phyloP scores from a whole-genome alignment of 2,797 vertebrate species.

The Arrhamphus sclerolepis region DNA sequence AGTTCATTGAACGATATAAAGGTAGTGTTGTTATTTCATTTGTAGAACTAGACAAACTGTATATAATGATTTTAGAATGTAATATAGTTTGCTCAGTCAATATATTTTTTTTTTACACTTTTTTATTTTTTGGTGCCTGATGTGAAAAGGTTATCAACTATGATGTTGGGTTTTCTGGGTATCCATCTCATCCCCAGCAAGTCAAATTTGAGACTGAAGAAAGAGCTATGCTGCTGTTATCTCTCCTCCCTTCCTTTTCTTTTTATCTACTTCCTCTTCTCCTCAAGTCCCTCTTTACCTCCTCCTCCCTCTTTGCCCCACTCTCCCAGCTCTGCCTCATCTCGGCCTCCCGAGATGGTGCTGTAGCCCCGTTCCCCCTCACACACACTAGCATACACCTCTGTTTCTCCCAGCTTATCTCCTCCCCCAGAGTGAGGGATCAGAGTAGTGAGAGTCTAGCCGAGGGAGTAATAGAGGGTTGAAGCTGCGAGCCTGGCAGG shows the following conservation, averaged over 20 bases:
- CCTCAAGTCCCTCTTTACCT: slow-evolving; percentile 43
- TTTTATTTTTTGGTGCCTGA: slow-evolving; percentile 46
- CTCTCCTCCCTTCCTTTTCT: slow-evolving; percentile 1
- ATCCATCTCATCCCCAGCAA: slow-evolving; percentile 37
- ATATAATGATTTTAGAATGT: slow-evolving; percentile 46
- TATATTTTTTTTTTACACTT: slow-evolving; percentile 37
- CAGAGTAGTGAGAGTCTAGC: slow-evolving; percentile 72
- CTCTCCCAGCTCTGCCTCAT: slow-evolving; percentile 38
- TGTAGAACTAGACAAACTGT: slow-evolving; percentile 27
- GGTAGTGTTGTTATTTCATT: slow-evolving; percentile 44
- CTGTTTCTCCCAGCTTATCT: slow-evolving; percentile 53
- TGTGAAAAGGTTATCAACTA: slow-evolving; percentile 49
- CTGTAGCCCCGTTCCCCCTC: slow-evolving; percentile 4
- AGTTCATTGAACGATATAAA: slow-evolving; percentile 56
- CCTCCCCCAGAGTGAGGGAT: slow-evolving; percentile 71
- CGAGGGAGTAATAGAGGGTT: slow-evolving; percentile 71
- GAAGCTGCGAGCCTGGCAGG: slow-evolving; percentile 64
- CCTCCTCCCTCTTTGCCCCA: slow-evolving; percentile 17
- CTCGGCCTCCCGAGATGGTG: slow-evolving; percentile 27
- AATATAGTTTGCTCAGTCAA: slow-evolving; percentile 53
- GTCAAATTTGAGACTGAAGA: slow-evolving; percentile 27
- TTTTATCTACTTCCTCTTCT: slow-evolving; percentile 36
- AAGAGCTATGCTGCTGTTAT: slow-evolving; percentile 19
- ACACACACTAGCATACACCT: slow-evolving; percentile 20
- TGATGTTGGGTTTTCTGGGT: slow-evolving; percentile 45